Evolutionary conservation across 2,888 invertebrate genomes (phyloP).

Genomic region (Clanis bilineata): DNA sequence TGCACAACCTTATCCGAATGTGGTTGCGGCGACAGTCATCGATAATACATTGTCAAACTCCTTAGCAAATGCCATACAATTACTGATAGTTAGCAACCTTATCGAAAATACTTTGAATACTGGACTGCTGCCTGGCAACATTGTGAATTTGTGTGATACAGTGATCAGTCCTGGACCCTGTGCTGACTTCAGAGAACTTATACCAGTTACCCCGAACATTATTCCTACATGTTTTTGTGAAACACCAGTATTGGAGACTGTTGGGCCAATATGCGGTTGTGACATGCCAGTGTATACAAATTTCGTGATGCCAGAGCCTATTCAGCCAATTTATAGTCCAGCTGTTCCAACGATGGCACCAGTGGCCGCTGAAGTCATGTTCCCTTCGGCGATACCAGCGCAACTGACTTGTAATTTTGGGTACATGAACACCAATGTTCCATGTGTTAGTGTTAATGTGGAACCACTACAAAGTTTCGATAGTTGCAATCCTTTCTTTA

Average conservation of each 20-base stretch:
- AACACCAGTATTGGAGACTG: conserved; percentile 6
- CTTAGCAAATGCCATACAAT: conserved; percentile 58
- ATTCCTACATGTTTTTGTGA: conserved; percentile 19
- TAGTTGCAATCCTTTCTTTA: conserved; percentile 24
- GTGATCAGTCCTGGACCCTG: conserved; percentile 17
- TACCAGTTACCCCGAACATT: not conserved
- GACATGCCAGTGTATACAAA: conserved; percentile 1
- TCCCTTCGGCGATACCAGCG: conserved; percentile 49
- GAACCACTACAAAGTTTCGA: conserved; percentile 36
- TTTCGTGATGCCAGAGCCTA: not conserved
- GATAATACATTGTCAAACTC: conserved; percentile 59
- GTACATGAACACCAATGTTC: conserved; percentile 35
- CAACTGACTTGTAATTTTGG: conserved; percentile 47
- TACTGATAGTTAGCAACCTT: conserved; percentile 57
- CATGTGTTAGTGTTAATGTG: conserved; percentile 45
- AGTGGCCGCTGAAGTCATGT: conserved; percentile 38
- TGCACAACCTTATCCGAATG: conserved; percentile 26
- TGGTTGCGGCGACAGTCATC: conserved; percentile 46
- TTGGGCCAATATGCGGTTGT: conserved; percentile 14
- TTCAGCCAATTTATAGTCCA: not conserved
- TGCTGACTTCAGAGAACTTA: conserved; percentile 2
- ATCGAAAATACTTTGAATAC: conserved; percentile 39
- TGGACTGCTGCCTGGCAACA: not conserved
- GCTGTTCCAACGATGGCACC: conserved; percentile 21
- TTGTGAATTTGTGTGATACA: conserved; percentile 19